Evolutionary conservation across 2,888 invertebrate species (phyloP), one percentile per base, ranked within the genome.

Genomic region (Acleris literana): DNA sequence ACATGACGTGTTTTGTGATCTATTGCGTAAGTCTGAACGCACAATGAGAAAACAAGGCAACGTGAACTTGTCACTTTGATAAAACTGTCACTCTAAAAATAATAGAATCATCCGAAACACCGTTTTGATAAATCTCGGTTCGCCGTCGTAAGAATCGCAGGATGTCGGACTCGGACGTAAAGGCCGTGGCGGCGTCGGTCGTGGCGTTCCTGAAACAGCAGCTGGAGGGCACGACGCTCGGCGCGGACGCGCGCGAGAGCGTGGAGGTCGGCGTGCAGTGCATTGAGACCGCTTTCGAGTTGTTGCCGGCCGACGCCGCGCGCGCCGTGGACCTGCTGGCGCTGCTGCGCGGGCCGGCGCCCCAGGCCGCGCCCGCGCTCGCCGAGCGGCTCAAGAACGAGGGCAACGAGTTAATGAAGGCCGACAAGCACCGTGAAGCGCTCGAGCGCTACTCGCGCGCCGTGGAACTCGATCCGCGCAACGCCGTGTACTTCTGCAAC

Each of bases 401-500:
- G 81, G 99, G 98, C 70, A 97, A 97, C 86, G 94, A 94, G 55
- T 92, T 96, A n/a, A 98, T 99, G 97, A 97, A 97, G 84, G 93
- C 94, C 43, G 96, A 96, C 68, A 95, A 96, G 75, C 95, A 94
- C 81, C 92, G 94, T 25, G 97, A 97, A 82, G 99, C 99, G 16
- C 88, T 98, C 44, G 94, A 95, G 16, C 95, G 95, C 76, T 99
- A 99, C 84, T 95, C 97, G 69, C 96, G 97, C 76, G 99, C 99
- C 13, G 97, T 99, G 72, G 94, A 95, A 76, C 90, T 98, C 65
- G 97, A 99, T 84, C 95, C 96, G 25, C 94, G 94, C 69, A 99
- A 99, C 92, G 96, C 99, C 0, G 97, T 99, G 39, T 99, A 97
- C 89, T 99, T 97, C 86, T 99, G 99, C 86, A 99, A 99, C 85